phyloP scores from a whole-genome alignment of 2,797 vertebrate species.

The Acipenser ruthenus region DNA sequence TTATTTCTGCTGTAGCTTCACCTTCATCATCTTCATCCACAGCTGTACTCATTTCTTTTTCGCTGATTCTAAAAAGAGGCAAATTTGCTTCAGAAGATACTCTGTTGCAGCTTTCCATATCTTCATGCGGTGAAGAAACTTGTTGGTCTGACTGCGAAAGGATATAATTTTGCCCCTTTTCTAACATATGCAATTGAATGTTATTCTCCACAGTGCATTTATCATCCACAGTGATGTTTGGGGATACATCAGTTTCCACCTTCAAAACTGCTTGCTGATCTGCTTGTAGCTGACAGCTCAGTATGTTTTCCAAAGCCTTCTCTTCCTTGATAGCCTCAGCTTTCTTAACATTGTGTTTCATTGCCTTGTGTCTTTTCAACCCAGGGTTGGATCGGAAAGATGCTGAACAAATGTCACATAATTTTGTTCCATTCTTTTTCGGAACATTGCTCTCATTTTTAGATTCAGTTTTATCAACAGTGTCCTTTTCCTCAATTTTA shows the following conservation, averaged over 20 bases:
- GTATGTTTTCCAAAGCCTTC: conserved; percentile 23
- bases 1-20: conserved; percentile 29
- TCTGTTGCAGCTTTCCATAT: conserved; percentile 31
- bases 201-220: conserved; percentile 40
- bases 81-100: conserved; percentile 31
- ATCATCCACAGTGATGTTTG: conserved; percentile 14
- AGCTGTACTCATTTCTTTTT: conserved; percentile 35
- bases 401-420: conserved; percentile 81
- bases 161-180: conserved; percentile 49
- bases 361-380: conserved; percentile 85
- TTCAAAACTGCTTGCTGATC: no score
- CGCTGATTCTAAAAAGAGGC: conserved; percentile 34
- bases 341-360: conserved; percentile 71
- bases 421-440: conserved; percentile 39
- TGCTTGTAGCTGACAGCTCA: conserved; percentile 8
- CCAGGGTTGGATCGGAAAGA: conserved; percentile 82
- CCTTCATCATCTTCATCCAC: conserved; percentile 19
- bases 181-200: conserved; percentile 40
- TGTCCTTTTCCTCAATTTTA: conserved; percentile 38
- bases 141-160: conserved; percentile 30
- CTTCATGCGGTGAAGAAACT: conserved; percentile 21
- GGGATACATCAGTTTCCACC: no score
- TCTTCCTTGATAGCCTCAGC: conserved; percentile 30
- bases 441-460: conserved; percentile 32
- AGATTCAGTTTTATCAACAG: conserved; percentile 36